These are phyloP conservation scores for Brenthis ino DNA, from an alignment of 2,888 invertebrate species.

Conservation along the genomic window DNA sequence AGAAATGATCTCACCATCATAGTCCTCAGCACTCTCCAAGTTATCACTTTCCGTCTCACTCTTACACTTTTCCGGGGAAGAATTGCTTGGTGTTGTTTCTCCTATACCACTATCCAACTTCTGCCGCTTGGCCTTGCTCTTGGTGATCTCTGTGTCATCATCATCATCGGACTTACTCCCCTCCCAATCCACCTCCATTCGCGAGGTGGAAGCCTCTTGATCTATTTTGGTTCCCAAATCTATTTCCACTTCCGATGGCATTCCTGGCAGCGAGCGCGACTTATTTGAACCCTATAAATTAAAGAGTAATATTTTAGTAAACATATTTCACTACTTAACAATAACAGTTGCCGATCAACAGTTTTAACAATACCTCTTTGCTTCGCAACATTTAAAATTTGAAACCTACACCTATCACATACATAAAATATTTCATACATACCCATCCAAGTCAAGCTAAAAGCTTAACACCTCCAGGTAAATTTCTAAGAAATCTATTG, in stretches of 20 bases:
- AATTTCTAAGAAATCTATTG: too few species aligned
- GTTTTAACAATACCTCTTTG: too few species aligned
- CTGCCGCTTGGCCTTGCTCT: slow-evolving; percentile 65
- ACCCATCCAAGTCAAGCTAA: too few species aligned
- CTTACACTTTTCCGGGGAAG: slow-evolving; percentile 48
- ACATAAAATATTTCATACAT: too few species aligned
- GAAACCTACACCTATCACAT: too few species aligned
- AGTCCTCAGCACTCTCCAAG: slow-evolving; percentile 14
- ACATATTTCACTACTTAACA: too few species aligned
- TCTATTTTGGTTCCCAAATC: slow-evolving; percentile 29
- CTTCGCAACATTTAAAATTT: too few species aligned
- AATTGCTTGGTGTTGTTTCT: slow-evolving; percentile 58
- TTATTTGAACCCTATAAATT: slow-evolving; percentile 16
- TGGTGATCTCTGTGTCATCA: slow-evolving; percentile 31
- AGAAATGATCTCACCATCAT: slow-evolving; percentile 12
- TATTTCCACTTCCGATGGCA: slow-evolving; percentile 40
- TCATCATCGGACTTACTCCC: slow-evolving; percentile 34
- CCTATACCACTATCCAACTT: slow-evolving; percentile 85
- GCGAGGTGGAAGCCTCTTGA: slow-evolving; percentile 19
- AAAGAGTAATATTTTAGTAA: too few species aligned
- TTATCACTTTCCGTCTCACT: slow-evolving; percentile 33
- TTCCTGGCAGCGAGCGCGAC: slow-evolving; percentile 22
- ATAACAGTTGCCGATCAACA: too few species aligned
- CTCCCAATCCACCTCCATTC: slow-evolving; percentile 36
- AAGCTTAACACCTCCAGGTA: too few species aligned